These are phyloP conservation scores for Ostrea edulis DNA, from an alignment of 1,140 invertebrate genomes.

Conservation along the genomic window DNA sequence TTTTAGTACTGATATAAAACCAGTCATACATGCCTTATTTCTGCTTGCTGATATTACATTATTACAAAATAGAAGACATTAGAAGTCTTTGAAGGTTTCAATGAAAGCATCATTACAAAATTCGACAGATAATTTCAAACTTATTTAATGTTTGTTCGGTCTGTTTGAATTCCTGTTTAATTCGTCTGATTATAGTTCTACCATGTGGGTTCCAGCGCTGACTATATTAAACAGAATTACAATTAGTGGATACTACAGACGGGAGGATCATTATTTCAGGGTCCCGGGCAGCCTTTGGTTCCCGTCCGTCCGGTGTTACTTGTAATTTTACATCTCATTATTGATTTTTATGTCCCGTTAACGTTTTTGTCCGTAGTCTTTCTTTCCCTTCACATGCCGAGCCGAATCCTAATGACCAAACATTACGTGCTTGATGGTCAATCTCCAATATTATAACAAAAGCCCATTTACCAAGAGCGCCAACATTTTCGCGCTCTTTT, in stretches of 20 bases:
- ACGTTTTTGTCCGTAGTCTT: not conserved
- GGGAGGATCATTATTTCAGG: not conserved
- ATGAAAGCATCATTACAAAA: slow-evolving; percentile 3
- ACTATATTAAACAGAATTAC: not conserved
- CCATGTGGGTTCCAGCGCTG: not conserved
- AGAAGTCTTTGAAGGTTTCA: not conserved
- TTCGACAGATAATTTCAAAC: slow-evolving; percentile 33
- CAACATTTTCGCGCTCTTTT: slow-evolving; percentile 9
- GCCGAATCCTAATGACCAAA: slow-evolving; percentile 18
- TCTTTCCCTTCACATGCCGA: not conserved
- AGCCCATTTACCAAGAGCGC: not conserved
- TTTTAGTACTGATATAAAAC: slow-evolving; percentile 34
- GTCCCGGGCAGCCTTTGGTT: not conserved
- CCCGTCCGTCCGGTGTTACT: slow-evolving; percentile 9
- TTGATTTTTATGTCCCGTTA: slow-evolving; percentile 32
- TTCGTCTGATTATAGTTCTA: not conserved
- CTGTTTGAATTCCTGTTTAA: slow-evolving; percentile 25
- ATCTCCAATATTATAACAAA: not conserved
- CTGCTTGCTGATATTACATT: not conserved
- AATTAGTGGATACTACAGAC: not conserved
- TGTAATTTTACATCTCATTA: slow-evolving; percentile 38
- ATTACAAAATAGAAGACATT: not conserved
- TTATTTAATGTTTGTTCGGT: slow-evolving; percentile 22
- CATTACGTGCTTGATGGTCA: not conserved
- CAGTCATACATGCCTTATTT: not conserved